Conservation (phyloP, 2,113 vertebrate species). For the Antigone vipio region DNA sequence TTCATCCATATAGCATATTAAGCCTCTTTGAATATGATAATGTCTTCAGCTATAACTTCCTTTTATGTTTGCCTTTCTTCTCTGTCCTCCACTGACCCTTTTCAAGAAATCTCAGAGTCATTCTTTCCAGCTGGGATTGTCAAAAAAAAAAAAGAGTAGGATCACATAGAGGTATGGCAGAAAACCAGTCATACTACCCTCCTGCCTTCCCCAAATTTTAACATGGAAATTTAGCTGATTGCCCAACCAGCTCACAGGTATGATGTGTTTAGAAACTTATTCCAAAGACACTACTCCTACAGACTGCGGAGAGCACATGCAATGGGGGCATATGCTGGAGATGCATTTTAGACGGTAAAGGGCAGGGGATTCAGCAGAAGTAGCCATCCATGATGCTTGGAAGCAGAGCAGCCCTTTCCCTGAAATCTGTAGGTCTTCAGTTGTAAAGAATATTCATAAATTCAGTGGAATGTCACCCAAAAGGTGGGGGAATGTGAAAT, state of each 20-base stretch:
- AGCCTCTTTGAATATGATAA: not conserved
- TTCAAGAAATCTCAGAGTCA: not conserved
- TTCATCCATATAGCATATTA: not conserved
- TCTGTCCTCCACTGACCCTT: not conserved
- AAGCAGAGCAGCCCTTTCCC: not conserved
- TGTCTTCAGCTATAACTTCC: not conserved
- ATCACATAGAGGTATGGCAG: not conserved
- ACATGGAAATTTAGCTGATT: not conserved
- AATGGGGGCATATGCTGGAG: not conserved
- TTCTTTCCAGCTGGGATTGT: not conserved
- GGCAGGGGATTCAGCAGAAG: not conserved
- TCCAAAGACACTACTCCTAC: not conserved
- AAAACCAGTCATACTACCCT: not conserved
- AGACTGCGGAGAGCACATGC: fast-evolving
- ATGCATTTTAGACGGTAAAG: not conserved
- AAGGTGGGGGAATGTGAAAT: not conserved
- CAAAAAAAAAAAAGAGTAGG: not conserved
- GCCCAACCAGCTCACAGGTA: not conserved
- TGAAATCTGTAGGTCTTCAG: not conserved
- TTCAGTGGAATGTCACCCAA: not conserved
- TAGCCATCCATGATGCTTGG: not conserved
- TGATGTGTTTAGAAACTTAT: not conserved
- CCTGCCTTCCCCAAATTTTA: not conserved
- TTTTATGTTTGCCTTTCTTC: not conserved
- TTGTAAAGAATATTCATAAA: not conserved